phyloP scores from a whole-genome alignment of 2,797 vertebrate genomes.

The Eurystomus glaucurus region DNA sequence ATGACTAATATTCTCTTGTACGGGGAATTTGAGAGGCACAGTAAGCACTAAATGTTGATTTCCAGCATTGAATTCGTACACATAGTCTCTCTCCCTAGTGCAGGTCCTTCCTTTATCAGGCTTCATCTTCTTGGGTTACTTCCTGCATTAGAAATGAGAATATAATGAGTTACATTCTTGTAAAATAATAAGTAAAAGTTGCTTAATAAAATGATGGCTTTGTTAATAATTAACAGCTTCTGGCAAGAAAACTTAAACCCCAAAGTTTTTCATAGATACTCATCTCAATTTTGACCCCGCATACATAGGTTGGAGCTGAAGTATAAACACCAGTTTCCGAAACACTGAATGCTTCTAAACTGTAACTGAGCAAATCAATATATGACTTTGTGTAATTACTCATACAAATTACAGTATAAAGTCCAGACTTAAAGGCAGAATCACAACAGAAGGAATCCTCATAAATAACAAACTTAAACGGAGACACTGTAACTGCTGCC shows the following conservation, averaged over 20 bases:
- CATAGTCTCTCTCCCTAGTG: slow-evolving; percentile 89
- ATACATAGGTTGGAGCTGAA: not conserved
- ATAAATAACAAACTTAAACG: not conserved
- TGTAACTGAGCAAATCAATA: not conserved
- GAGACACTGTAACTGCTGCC: not conserved
- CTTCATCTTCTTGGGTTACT: slow-evolving; percentile 85
- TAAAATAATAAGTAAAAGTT: not conserved
- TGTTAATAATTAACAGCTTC: not conserved
- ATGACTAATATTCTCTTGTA: slow-evolving; percentile 90
- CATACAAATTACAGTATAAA: not conserved
- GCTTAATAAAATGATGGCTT: rapidly evolving
- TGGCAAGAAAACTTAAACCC: not conserved
- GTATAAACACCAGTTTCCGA: not conserved
- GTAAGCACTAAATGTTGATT: slow-evolving; percentile 88
- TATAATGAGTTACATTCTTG: not conserved
- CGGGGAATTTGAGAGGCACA: slow-evolving; percentile 92
- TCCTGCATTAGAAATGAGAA: not conserved
- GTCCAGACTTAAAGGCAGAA: not conserved
- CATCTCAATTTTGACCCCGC: not conserved
- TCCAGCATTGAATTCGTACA: slow-evolving; percentile 90
- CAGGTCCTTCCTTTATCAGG: slow-evolving; percentile 85
- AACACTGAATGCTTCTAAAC: not conserved
- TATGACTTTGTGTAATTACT: not conserved
- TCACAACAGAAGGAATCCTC: not conserved
- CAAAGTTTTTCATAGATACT: not conserved